Evolutionary conservation across 2,797 vertebrate species (phyloP), one percentile per base, ranked within the genome.

Genomic region (Enteromius mattozi): DNA sequence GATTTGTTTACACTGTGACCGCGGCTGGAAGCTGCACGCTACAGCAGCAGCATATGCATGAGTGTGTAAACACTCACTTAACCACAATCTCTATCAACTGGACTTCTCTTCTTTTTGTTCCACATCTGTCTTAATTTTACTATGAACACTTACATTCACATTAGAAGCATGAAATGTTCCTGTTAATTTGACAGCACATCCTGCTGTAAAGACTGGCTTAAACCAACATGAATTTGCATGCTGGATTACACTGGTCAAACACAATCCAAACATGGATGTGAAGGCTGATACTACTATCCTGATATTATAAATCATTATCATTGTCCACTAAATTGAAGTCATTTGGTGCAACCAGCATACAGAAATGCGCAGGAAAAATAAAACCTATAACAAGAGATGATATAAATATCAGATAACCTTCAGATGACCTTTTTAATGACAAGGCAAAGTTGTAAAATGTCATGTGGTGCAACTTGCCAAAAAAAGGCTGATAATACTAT

Each of bases 1-100:
- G 69, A 35, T 86, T 79, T 82, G 82, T 77, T 80, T 87, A 71
- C 54, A 37, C 35, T 49, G 76, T 51, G 33, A 37, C 33, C 21
- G 24, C 4, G 35, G 37, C 17, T 83, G 30, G 69, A 76, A 59
- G 68, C 66, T 66, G 77, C 74, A 78, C n/a, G 40, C 17, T 65
- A 65, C 6, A 1, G 40, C 16, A 65, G 40, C 56, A 45, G n/a
- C 21, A 24, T 5, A 17, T 59, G 51, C 0, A 40, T 71, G 42
- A 74, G 65, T 79, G 77, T 71, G 76, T 79, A 51, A 79, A 59
- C 4, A 33, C 63, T 61, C 45, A 33, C 17, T 17, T 19, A 33
- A 51, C 30, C 30, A 54, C 2, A 19, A 10, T 35, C 10, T 10
- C 47, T 2, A 35, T n/a, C 30, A 2, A 13, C 5, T 35, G 21